Conservation (phyloP, 2,113 vertebrate genomes). For the zebrafish (Danio rerio) region GRCz12tu NC_133189.1:43961001-43961500, state of each 20-base stretch:
- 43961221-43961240: constrained; percentile 5
- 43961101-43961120: constrained; percentile 51
- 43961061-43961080: constrained; percentile 50
- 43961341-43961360: not conserved
- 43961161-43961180: constrained; percentile 66
- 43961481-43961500: too few species aligned
- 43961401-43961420: too few species aligned
- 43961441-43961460: too few species aligned
- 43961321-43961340: not conserved
- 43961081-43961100: constrained; percentile 31
- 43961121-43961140: constrained; percentile 45
- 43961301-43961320: not conserved
- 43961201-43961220: not conserved
- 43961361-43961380: not conserved
- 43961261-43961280: not conserved
- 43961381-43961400: too few species aligned
- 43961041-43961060: constrained; percentile 33
- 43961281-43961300: constrained; percentile 8
- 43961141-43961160: constrained; percentile 50
- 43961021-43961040: constrained; percentile 43
- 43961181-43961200: constrained; percentile 49
- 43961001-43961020: constrained; percentile 46
- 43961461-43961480: too few species aligned
- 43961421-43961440: too few species aligned
- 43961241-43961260: not conserved